phyloP scores from a whole-genome alignment of 2,113 vertebrate genomes.

The Campylorhamphus procurvoides region DNA sequence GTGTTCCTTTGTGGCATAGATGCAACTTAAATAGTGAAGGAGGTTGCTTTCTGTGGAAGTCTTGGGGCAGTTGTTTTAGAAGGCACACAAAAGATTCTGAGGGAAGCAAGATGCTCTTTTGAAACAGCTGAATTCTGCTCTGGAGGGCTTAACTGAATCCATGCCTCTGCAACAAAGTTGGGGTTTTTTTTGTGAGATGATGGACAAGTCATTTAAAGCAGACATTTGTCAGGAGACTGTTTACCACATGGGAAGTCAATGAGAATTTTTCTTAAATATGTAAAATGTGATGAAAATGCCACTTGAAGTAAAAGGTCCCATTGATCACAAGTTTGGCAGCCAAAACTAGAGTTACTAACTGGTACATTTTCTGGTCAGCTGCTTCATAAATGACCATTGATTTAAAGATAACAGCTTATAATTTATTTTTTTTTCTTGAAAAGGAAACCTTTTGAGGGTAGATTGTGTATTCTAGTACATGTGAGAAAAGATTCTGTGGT shows the following conservation, averaged over 20 bases:
- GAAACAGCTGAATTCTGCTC: background rate
- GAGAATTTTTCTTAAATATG: background rate
- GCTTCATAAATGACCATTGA: background rate
- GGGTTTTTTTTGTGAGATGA: background rate
- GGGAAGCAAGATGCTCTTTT: background rate
- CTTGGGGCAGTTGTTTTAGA: background rate
- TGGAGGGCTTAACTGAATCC: background rate
- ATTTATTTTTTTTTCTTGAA: background rate
- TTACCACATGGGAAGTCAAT: background rate
- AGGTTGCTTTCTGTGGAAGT: background rate
- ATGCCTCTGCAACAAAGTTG: background rate
- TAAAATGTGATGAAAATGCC: background rate
- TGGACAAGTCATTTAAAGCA: conserved; percentile 13
- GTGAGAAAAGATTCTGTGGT: background rate
- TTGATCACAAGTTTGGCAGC: background rate
- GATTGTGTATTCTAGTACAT: background rate
- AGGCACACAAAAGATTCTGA: background rate
- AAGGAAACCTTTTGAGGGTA: background rate
- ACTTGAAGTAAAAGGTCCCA: background rate
- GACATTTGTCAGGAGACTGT: background rate
- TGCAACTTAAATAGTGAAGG: background rate
- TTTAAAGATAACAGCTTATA: background rate
- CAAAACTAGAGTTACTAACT: background rate
- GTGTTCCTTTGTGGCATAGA: background rate
- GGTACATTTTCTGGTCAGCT: conserved; percentile 3